A percentile compares a stretch with the other conserved stretches of the same genome.
Conservation (phyloP, 2,888 invertebrate species). For the Noctua fimbriata region DNA sequence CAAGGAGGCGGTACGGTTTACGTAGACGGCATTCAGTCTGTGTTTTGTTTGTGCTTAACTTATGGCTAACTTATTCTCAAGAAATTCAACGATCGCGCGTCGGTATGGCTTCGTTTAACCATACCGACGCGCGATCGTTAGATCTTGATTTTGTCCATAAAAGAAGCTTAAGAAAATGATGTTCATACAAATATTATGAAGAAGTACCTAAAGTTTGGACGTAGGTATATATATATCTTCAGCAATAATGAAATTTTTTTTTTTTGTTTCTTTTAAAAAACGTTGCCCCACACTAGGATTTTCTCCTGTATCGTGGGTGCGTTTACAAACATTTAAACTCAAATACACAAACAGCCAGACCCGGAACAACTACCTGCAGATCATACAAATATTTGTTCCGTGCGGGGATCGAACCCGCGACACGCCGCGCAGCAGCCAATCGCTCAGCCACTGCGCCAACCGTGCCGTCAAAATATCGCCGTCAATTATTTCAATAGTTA, state of each 20-base stretch:
- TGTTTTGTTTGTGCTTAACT: conserved; percentile 7
- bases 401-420: no score
- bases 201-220: neutral
- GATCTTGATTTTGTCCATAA: neutral
- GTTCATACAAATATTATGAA: neutral
- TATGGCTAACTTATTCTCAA: neutral
- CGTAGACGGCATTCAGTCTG: neutral
- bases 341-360: no score
- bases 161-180: neutral
- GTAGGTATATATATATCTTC: neutral
- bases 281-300: no score
- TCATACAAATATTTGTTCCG: no score
- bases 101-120: neutral
- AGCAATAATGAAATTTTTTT: neutral
- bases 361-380: no score
- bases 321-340: no score
- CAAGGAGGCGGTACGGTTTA: conserved; percentile 25
- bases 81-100: neutral
- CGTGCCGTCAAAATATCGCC: no score
- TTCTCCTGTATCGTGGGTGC: no score
- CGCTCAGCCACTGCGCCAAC: no score
- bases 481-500: neutral
- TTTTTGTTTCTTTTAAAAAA: no score
- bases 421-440: no score
- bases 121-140: no score